Percentiles rank a stretch among this genome's conserved stretches.
Evolutionary conservation across 2,888 invertebrate genomes (phyloP).

Genomic region (Sylvicola cinctus): DNA sequence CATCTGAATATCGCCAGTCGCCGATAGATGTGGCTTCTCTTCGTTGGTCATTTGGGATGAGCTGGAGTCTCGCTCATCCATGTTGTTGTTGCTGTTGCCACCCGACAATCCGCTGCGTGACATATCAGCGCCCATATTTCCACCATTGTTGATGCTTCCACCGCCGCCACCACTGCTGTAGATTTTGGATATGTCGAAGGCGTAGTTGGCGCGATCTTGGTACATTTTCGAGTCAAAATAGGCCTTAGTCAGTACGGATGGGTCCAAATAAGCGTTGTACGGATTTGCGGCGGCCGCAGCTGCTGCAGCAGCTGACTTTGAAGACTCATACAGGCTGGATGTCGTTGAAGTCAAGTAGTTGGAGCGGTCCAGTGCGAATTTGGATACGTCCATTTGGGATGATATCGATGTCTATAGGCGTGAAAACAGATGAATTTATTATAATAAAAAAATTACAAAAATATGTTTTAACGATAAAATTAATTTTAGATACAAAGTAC

Average conservation of each 20-base stretch:
- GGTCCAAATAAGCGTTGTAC: slow-evolving; percentile 25
- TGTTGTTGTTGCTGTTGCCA: slow-evolving; percentile 14
- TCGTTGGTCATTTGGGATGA: not conserved
- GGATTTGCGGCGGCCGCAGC: slow-evolving; percentile 22
- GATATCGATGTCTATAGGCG: slow-evolving; percentile 6
- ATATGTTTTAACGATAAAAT: no score
- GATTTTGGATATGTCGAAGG: slow-evolving; percentile 26
- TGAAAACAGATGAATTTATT: no score
- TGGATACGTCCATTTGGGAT: slow-evolving; percentile 24
- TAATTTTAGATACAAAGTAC: no score
- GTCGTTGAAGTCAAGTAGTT: slow-evolving; percentile 19
- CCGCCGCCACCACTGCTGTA: slow-evolving; percentile 15
- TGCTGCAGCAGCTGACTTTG: slow-evolving; percentile 5
- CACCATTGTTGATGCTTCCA: slow-evolving; percentile 1
- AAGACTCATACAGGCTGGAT: slow-evolving; percentile 16
- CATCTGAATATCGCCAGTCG: no score
- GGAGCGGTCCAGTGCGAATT: slow-evolving; percentile 24
- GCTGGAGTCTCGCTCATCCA: not conserved
- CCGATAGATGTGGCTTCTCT: no score
- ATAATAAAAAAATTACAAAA: no score
- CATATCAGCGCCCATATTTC: no score
- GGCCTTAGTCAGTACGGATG: slow-evolving; percentile 25
- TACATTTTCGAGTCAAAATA: slow-evolving; percentile 28
- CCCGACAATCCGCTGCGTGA: not conserved
- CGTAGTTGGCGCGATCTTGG: slow-evolving; percentile 26